A percentile compares a stretch with the other conserved stretches of the same genome.
These are phyloP conservation scores for Creontiades dilutus DNA, from an alignment of 2,888 invertebrate species.

Conservation along the genomic window DNA sequence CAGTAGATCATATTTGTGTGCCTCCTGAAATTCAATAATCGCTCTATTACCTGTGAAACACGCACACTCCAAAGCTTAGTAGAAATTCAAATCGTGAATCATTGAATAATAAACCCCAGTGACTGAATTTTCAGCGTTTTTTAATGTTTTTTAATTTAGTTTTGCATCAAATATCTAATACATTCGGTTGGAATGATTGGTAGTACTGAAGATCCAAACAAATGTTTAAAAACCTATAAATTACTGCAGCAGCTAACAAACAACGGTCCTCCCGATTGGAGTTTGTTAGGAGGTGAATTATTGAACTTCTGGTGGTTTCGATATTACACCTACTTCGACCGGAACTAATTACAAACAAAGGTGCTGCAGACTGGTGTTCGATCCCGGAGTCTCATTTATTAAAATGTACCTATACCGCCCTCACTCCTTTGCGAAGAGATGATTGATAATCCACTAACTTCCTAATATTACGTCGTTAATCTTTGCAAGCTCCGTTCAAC, in stretches of 20 bases:
- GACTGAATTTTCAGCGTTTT: too few species aligned
- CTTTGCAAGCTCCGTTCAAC: constrained; percentile 6
- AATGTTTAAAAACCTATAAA: not conserved
- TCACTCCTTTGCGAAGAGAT: not conserved
- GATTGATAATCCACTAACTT: constrained; percentile 21
- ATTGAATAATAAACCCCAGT: too few species aligned
- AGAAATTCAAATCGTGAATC: too few species aligned
- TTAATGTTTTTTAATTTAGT: too few species aligned
- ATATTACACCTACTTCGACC: not conserved
- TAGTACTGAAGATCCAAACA: too few species aligned
- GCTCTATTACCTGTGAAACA: too few species aligned
- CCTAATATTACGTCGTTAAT: constrained; percentile 39
- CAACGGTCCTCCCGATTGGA: not conserved
- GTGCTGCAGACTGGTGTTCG: not conserved
- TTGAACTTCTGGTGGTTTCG: not conserved
- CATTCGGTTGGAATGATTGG: too few species aligned
- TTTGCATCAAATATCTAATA: too few species aligned
- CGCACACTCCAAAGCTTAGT: too few species aligned
- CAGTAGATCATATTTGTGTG: too few species aligned
- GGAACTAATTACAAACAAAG: not conserved
- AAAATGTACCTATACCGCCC: not conserved
- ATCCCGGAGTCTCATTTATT: not conserved
- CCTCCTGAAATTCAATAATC: too few species aligned
- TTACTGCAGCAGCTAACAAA: not conserved
- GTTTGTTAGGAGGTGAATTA: not conserved